phyloP scores from a whole-genome alignment of 2,797 vertebrate genomes.

The Denticeps clupeoides region DNA sequence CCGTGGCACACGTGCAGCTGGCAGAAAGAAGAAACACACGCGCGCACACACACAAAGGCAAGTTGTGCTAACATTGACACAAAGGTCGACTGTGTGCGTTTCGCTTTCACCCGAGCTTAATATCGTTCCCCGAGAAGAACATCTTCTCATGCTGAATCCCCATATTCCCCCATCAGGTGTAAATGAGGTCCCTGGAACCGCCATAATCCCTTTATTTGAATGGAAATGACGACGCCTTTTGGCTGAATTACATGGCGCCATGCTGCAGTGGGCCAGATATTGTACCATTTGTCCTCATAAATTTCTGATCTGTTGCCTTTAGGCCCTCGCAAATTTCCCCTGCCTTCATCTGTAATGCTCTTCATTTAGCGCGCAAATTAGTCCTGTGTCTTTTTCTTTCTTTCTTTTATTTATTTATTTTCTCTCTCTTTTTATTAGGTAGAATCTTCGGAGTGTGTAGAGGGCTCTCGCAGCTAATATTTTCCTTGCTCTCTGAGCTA shows the following conservation, averaged over 20 bases:
- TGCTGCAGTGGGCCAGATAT: slow-evolving; percentile 36
- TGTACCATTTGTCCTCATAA: slow-evolving; percentile 54
- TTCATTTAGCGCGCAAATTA: slow-evolving; percentile 33
- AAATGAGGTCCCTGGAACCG: slow-evolving; percentile 31
- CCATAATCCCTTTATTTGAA: slow-evolving; percentile 40
- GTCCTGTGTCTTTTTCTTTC: slow-evolving; percentile 11
- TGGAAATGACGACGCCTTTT: slow-evolving; percentile 36
- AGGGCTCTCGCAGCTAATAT: neutral
- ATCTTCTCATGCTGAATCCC: too few species aligned
- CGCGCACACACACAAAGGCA: slow-evolving; percentile 10
- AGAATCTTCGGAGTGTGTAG: neutral
- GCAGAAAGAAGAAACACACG: neutral
- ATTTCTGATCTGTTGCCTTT: slow-evolving; percentile 54
- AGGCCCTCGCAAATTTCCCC: slow-evolving; percentile 46
- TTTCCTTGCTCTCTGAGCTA: neutral
- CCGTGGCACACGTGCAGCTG: neutral
- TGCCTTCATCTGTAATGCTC: slow-evolving; percentile 41
- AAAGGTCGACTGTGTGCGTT: too few species aligned
- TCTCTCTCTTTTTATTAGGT: too few species aligned
- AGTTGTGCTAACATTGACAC: too few species aligned
- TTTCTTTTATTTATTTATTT: too few species aligned
- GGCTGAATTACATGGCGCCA: slow-evolving; percentile 39
- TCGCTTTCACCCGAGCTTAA: too few species aligned
- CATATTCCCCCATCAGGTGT: slow-evolving; percentile 22
- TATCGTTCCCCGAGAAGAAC: neutral